phyloP scores from a whole-genome alignment of 1,140 invertebrate genomes.

The Cataglyphis hispanica region DNA sequence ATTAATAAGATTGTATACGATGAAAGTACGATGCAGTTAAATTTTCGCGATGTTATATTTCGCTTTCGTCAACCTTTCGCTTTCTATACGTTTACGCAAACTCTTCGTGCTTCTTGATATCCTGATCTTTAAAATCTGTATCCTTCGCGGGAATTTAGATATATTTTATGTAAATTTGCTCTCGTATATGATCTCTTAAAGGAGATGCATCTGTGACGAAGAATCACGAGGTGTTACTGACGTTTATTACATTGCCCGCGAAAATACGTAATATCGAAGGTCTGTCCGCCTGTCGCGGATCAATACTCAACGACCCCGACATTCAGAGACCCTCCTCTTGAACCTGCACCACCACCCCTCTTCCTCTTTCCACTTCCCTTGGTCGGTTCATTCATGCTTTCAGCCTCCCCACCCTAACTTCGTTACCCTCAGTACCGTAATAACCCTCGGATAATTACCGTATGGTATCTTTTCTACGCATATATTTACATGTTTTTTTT shows the following conservation, averaged over 20 bases:
- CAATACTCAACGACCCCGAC: conserved; percentile 87
- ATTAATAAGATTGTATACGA: conserved; percentile 10
- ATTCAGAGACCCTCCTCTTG: conserved; percentile 83
- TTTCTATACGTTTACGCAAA: conserved; percentile 68
- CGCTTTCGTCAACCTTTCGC: conserved; percentile 69
- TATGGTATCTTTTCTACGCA: conserved; percentile 6
- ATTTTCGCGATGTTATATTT: conserved; percentile 20
- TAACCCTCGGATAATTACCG: conserved; percentile 51
- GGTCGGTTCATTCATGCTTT: conserved; percentile 84
- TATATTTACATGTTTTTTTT: conserved; percentile 15
- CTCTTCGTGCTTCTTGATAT: conserved; percentile 64
- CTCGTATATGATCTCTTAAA: background rate
- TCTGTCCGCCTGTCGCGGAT: conserved; percentile 80
- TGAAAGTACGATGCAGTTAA: conserved; percentile 5
- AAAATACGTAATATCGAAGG: conserved; percentile 83
- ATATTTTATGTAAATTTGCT: background rate
- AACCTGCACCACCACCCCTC: conserved; percentile 64
- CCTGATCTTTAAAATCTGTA: conserved; percentile 47
- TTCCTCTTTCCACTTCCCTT: conserved; percentile 63
- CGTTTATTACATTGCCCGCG: conserved; percentile 75
- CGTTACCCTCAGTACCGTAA: conserved; percentile 68
- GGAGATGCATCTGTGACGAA: background rate
- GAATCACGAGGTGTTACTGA: conserved; percentile 73
- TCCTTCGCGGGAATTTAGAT: conserved; percentile 56
- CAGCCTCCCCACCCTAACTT: conserved; percentile 64